Percentiles rank a stretch among this genome's conserved stretches.
Evolutionary conservation across 2,113 vertebrate genomes (phyloP).

Genomic region (Semnornis frantzii): DNA sequence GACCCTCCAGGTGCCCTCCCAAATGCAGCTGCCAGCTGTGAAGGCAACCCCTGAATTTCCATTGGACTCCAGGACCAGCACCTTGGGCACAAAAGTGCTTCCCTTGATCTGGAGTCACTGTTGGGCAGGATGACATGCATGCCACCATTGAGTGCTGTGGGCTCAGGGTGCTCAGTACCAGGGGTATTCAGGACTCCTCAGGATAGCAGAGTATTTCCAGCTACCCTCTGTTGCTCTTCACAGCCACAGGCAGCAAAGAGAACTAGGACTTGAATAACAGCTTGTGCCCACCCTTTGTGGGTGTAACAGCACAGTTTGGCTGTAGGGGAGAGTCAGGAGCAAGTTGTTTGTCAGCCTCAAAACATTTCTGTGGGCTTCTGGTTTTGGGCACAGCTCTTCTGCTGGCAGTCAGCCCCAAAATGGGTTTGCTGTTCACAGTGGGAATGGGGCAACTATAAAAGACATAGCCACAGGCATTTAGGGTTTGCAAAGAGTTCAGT

Average conservation of each 20-base stretch:
- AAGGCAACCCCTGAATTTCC: rapidly evolving
- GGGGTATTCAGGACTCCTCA: neutral
- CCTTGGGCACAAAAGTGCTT: neutral
- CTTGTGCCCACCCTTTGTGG: neutral
- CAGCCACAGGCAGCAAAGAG: neutral
- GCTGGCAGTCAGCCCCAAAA: neutral
- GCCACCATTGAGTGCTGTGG: neutral
- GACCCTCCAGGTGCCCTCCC: neutral
- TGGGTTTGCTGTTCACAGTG: neutral
- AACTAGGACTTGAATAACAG: neutral
- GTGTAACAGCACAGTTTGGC: neutral
- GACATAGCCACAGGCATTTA: neutral
- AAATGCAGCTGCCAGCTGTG: neutral
- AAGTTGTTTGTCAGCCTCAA: neutral
- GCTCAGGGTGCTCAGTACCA: neutral
- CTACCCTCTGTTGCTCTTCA: neutral
- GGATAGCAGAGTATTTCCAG: neutral
- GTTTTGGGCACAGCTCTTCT: neutral
- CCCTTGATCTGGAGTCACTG: neutral
- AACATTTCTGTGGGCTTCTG: neutral
- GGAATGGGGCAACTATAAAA: neutral
- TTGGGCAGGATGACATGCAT: neutral
- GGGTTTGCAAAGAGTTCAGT: neutral
- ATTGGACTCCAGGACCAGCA: neutral
- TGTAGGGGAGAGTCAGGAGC: neutral